Percentiles rank a stretch among this genome's conserved stretches.
These are phyloP conservation scores for Drosophila monieri DNA, from an alignment of 2,888 invertebrate genomes.

Conservation along the genomic window DNA sequence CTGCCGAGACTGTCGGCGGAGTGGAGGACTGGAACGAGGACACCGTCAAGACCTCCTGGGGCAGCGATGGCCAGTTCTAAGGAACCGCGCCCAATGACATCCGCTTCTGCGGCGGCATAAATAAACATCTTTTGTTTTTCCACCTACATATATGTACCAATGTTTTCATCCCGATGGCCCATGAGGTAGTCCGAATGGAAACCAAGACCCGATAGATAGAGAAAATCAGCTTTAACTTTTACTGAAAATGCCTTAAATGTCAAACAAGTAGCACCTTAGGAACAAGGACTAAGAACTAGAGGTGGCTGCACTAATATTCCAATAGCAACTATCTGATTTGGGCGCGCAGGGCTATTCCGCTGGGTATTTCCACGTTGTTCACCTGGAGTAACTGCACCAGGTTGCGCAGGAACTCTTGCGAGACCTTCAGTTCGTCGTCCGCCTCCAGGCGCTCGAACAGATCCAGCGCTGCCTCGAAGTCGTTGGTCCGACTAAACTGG, in stretches of 20 bases:
- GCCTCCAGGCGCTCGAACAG: slow-evolving; percentile 81
- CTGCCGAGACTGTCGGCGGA: slow-evolving; percentile 82
- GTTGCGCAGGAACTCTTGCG: slow-evolving; percentile 77
- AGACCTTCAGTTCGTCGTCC: slow-evolving; percentile 80
- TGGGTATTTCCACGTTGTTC: slow-evolving; percentile 82
- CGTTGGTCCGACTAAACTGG: slow-evolving; percentile 77
- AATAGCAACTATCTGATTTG: slow-evolving; percentile 65
- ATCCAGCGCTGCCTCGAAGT: slow-evolving; percentile 77
- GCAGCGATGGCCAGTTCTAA: slow-evolving; percentile 84
- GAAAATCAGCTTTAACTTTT: background rate
- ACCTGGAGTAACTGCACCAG: slow-evolving; percentile 80
- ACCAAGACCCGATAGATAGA: background rate
- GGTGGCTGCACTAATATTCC: background rate
- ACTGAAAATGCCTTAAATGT: background rate
- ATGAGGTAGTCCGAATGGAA: background rate
- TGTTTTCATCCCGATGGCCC: slow-evolving; percentile 18
- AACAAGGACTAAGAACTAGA: background rate
- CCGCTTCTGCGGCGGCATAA: slow-evolving; percentile 29
- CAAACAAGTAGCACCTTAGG: slow-evolving; percentile 1
- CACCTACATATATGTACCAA: background rate
- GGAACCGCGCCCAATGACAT: slow-evolving; percentile 1
- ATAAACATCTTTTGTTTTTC: slow-evolving; percentile 52
- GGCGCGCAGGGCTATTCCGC: slow-evolving; percentile 80
- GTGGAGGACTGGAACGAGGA: slow-evolving; percentile 84
- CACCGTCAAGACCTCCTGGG: slow-evolving; percentile 83